A percentile compares a stretch with the other conserved stretches of the same genome.
These are phyloP conservation scores for Seira ritae DNA, from an alignment of 2,888 invertebrate genomes.

Conservation along the genomic window DNA sequence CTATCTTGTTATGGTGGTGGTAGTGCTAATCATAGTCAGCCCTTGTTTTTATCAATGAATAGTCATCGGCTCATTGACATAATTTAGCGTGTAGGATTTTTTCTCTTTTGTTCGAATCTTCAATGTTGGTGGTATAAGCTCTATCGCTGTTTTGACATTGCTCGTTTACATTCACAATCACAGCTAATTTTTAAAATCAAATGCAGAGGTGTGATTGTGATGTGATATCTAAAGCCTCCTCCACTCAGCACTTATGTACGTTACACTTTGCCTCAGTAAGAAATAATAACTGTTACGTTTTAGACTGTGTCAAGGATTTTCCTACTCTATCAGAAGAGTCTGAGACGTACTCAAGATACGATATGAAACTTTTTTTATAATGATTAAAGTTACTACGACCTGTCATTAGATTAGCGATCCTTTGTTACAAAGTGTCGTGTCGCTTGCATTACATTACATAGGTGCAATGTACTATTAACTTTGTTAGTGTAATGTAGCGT, in stretches of 20 bases:
- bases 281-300: constrained; percentile 39
- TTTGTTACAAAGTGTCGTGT: background rate
- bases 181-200: constrained; percentile 15
- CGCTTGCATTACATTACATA: background rate
- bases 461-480: constrained; percentile 6
- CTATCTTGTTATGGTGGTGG: background rate
- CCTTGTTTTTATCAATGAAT: constrained; percentile 37
- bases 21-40: background rate
- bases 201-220: background rate
- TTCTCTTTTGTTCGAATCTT: constrained; percentile 28
- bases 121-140: background rate
- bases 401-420: background rate
- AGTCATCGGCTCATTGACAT: constrained; percentile 29
- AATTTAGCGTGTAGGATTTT: constrained; percentile 30
- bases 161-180: no score
- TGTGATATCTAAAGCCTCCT: background rate
- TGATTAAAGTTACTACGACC: background rate
- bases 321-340: constrained; percentile 37
- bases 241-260: no score
- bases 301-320: constrained; percentile 60
- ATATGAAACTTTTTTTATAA: background rate
- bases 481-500: constrained; percentile 20
- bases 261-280: no score
- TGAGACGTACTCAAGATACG: constrained; percentile 25
- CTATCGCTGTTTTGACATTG: no score